Base-by-base conservation (phyloP, 1,140 invertebrate genomes). In the Periplaneta americana region DNA sequence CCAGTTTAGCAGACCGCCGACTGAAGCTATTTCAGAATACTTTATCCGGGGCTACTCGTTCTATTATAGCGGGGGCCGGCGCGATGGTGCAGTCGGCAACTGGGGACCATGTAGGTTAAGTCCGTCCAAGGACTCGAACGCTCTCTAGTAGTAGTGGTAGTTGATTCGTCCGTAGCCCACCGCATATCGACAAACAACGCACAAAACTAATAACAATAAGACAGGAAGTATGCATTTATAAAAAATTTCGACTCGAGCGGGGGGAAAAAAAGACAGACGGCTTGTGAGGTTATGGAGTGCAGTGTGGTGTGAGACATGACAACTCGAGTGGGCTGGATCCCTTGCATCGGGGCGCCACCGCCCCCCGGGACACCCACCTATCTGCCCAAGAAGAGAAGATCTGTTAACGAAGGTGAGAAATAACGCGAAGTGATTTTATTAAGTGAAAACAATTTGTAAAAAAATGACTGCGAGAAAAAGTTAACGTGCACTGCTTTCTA, bases 271-370 rank as follows among this genome's bases (percentile, higher is more conserved):
- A n/a, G n/a, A n/a, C n/a, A n/a, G n/a, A n/a, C n/a, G n/a, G n/a
- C n/a, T n/a, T n/a, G n/a, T n/a, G n/a, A n/a, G n/a, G n/a, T n/a
- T n/a, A n/a, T 28, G 5, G 48, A 28, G 48, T 28, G n/a, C 22
- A n/a, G 48, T 66, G 48, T 66, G 22, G 22, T 9, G 48, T 66
- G 22, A 66, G 79, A 37, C 39, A 86, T 87, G 85, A 77, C 86
- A 28, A 84, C 86, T 31, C 85, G 86, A 48, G 84, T 86, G 33
- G 87, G 87, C 39, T 87, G 86, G 86, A 85, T 87, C 17, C 87
- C 87, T 31, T 85, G 84, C 81, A 84, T 87, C 75, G 86, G 86
- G 34, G 84, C 85, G 34, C 83, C 84, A 32, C 86, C 86, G 17
- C 83, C 83, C 31, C 81, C 83, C 15, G 83, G 83, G 28, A 81